Conservation (phyloP, 2,888 invertebrate species). For the Ctena decussata region DNA sequence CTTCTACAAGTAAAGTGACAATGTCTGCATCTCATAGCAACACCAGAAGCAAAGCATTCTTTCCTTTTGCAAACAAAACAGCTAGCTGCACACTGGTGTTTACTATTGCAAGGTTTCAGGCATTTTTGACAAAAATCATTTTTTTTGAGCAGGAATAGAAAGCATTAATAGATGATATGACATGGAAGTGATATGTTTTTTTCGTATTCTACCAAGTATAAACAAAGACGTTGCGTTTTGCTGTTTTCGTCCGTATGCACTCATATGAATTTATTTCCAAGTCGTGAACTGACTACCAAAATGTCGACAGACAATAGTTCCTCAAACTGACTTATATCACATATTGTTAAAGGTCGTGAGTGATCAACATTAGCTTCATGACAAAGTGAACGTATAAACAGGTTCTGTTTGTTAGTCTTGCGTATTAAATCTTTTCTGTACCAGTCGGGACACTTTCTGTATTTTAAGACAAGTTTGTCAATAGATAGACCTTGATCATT, state of each 20-base stretch:
- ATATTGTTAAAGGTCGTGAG: neutral
- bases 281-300: neutral
- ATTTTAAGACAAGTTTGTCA: neutral
- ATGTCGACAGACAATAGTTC: neutral
- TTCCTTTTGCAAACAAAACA: conserved; percentile 31
- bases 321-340: no score
- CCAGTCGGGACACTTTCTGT: neutral
- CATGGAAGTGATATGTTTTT: conserved; percentile 19
- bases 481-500: conserved; percentile 1
- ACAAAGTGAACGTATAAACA: neutral
- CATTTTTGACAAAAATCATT: conserved; percentile 32
- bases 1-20: conserved; percentile 38
- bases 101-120: conserved; percentile 32
- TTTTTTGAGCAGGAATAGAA: conserved; percentile 19
- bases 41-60: conserved; percentile 3
- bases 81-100: conserved; percentile 15
- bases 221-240: conserved; percentile 15
- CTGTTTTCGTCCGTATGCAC: no score
- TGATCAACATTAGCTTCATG: neutral
- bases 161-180: conserved; percentile 30
- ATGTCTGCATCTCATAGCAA: conserved; percentile 23
- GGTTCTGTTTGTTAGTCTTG: neutral
- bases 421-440: neutral
- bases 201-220: conserved; percentile 27
- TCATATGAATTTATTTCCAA: neutral